These are phyloP conservation scores for Lates calcarifer DNA, from an alignment of 2,113 vertebrate genomes.

Conservation along the genomic window DNA sequence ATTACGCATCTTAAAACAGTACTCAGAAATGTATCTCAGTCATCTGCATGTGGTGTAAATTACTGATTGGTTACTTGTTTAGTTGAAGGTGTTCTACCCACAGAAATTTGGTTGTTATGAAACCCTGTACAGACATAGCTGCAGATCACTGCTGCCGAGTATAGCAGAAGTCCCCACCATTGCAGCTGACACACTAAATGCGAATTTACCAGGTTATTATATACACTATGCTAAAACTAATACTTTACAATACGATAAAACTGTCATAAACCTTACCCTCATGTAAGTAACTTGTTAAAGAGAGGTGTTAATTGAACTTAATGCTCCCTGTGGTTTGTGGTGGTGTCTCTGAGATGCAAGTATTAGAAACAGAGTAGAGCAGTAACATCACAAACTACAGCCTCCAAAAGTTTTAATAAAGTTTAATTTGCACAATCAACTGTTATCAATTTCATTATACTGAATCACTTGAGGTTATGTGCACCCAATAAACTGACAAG, in stretches of 20 bases:
- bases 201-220: not conserved
- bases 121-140: not conserved
- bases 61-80: not conserved
- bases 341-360: not conserved
- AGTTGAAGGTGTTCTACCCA: conserved; percentile 13
- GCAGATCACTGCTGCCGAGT: not conserved
- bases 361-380: not conserved
- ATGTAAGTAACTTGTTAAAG: not conserved
- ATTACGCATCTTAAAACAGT: not conserved
- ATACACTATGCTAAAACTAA: not conserved
- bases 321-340: not conserved
- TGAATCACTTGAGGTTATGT: not conserved
- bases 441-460: not conserved
- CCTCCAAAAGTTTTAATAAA: not conserved
- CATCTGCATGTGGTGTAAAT: not conserved
- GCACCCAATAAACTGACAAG: not conserved
- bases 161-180: not conserved
- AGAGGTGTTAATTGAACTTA: not conserved
- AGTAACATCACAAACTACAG: not conserved
- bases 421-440: not conserved
- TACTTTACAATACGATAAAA: not conserved
- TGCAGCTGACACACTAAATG: not conserved
- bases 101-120: not conserved
- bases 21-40: not conserved
- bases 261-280: not conserved